Conservation (phyloP, 2,113 vertebrate genomes). For the Vulpes vulpes region DNA sequence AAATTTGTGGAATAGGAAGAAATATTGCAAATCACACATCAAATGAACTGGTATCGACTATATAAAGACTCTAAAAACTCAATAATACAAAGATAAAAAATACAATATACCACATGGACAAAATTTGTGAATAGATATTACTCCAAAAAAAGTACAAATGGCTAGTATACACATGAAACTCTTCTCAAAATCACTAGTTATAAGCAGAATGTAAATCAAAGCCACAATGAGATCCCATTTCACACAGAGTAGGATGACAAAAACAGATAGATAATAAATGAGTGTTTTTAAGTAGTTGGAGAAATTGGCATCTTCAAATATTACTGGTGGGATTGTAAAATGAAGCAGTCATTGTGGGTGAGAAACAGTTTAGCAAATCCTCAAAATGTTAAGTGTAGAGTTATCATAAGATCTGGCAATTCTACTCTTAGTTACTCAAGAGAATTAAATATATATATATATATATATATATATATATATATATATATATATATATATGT, state of each 20-base stretch:
- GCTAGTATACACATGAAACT: background rate
- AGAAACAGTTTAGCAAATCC: background rate
- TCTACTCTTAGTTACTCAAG: background rate
- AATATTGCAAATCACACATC: background rate
- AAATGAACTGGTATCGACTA: background rate
- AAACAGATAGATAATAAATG: background rate
- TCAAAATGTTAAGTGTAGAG: background rate
- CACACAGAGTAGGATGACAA: background rate
- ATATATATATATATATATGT: too few species aligned
- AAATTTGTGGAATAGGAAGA: background rate
- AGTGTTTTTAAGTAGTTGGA: background rate
- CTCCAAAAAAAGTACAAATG: background rate
- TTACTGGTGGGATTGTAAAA: background rate
- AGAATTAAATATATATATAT: background rate
- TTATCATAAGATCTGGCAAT: background rate
- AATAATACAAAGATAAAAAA: background rate
- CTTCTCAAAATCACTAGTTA: background rate
- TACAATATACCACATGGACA: background rate
- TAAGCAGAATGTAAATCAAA: background rate
- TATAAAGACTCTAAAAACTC: background rate
- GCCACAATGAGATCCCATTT: background rate
- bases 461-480: background rate
- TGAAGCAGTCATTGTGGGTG: too few species aligned
- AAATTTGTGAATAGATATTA: background rate
- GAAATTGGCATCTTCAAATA: background rate